phyloP scores from a whole-genome alignment of 35 echinoderm and acorn worm species.

The Nesometra sesokonis region DNA sequence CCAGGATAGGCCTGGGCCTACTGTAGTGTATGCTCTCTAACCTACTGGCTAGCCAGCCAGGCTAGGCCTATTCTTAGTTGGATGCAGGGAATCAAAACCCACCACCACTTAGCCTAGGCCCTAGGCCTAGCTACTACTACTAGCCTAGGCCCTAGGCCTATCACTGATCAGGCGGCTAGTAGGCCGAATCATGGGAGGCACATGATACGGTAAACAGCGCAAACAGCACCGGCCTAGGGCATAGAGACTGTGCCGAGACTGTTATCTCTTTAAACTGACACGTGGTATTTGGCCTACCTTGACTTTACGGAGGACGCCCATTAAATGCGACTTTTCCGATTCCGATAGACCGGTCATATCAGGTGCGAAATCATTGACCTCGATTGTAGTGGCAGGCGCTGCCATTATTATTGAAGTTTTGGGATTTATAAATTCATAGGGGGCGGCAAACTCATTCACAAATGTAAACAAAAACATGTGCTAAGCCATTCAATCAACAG shows the following conservation, averaged over 20 bases:
- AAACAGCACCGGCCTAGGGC: neutral
- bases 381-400: neutral
- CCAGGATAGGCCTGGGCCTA: no score
- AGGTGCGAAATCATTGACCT: neutral
- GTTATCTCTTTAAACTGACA: neutral
- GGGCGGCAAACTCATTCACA: neutral
- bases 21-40: no score
- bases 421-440: neutral
- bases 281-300: neutral
- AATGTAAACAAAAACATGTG: no score
- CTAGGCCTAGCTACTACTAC: no score
- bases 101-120: neutral
- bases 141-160: neutral
- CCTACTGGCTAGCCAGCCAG: no score
- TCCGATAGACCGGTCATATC: neutral
- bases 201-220: neutral
- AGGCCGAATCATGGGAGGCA: neutral
- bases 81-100: no score
- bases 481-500: no score
- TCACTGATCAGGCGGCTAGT: no score
- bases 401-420: neutral
- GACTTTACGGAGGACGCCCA: neutral
- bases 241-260: no score
- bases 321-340: neutral
- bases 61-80: no score